Evolutionary conservation across 1,140 invertebrate species (phyloP), one percentile per base, ranked within the genome.

Genomic region (Leptoteleia sp.): DNA sequence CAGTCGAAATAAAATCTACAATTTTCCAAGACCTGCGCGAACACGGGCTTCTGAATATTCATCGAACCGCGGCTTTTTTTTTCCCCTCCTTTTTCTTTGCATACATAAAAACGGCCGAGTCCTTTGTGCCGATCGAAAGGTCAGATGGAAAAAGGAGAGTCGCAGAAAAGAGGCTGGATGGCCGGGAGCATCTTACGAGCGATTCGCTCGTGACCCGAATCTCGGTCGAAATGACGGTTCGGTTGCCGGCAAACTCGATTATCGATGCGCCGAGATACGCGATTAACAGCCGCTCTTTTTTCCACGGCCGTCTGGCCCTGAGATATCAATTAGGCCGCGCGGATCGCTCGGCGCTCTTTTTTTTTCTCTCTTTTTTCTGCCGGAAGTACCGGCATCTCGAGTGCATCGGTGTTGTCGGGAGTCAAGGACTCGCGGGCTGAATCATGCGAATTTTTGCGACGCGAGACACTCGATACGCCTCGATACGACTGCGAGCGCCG

Each of bases 171-270:
- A 62, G 43, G 27, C 9, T 61, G 17, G 29, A 31, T 61, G 17
- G 8, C 55, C 55, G 55, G 40, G 40, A 61, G 55, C 55, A 61
- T 25, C 55, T 62, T 64, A 42, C 61, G 47, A 19, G 42, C 61
- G 16, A 42, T 52, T 50, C 11, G 29, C 33, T 62, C 59, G 59
- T 48, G 59, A 62, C 59, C 59, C 45, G 33, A 62, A 62, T 62
- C 59, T 45, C 17, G 42, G 1, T 1, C 3, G 19, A 19, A 62
- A 62, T 62, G 43, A 62, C 33, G 43, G n/a, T n/a, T n/a, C n/a
- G 45, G 45, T 47, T 52, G 47, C 37, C 16, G 61, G 43, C 47
- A 65, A 31, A 16, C 35, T 50, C 33, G 47, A 65, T 64, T 65
- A 65, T 40, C 42, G 43, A 62, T 62, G 59, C 31, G 50, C 12